Conservation (phyloP, 2,888 invertebrate species). For the Troilus luridus region DNA sequence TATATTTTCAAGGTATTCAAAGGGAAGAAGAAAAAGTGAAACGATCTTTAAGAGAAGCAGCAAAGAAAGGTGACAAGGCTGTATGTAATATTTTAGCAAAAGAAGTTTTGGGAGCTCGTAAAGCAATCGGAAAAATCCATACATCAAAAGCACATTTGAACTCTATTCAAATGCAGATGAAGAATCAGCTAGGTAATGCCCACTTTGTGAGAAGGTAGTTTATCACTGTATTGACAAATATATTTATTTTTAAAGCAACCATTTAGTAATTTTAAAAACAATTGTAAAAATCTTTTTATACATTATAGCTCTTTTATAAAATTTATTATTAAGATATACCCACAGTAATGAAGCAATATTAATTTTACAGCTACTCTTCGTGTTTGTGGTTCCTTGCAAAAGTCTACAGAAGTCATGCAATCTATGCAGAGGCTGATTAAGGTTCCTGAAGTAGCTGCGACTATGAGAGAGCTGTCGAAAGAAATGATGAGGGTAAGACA, state of each 20-base stretch:
- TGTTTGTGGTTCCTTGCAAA: slow-evolving; percentile 92
- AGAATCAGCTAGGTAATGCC: slow-evolving; percentile 89
- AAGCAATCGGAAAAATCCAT: slow-evolving; percentile 91
- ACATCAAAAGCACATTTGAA: slow-evolving; percentile 97
- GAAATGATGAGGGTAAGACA: slow-evolving; percentile 92
- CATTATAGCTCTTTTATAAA: not conserved
- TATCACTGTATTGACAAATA: not conserved
- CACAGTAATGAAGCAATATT: not conserved
- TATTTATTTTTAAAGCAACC: not conserved
- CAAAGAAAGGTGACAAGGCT: slow-evolving; percentile 93
- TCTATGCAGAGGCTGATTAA: slow-evolving; percentile 94
- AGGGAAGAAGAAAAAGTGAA: slow-evolving; percentile 98
- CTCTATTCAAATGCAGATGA: slow-evolving; percentile 97
- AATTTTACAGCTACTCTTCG: slow-evolving; percentile 84
- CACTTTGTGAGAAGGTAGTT: not conserved
- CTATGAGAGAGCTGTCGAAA: slow-evolving; percentile 97
- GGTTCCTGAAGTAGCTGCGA: slow-evolving; percentile 93
- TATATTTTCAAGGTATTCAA: slow-evolving; percentile 81
- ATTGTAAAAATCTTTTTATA: not conserved
- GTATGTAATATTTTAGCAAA: slow-evolving; percentile 94
- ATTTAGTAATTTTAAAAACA: not conserved
- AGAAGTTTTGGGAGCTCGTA: slow-evolving; percentile 89
- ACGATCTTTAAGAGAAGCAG: slow-evolving; percentile 92
- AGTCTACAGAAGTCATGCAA: slow-evolving; percentile 98
- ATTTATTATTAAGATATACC: not conserved